Evolutionary conservation across 2,113 vertebrate species (phyloP).

Genomic region (Serinus canaria): DNA sequence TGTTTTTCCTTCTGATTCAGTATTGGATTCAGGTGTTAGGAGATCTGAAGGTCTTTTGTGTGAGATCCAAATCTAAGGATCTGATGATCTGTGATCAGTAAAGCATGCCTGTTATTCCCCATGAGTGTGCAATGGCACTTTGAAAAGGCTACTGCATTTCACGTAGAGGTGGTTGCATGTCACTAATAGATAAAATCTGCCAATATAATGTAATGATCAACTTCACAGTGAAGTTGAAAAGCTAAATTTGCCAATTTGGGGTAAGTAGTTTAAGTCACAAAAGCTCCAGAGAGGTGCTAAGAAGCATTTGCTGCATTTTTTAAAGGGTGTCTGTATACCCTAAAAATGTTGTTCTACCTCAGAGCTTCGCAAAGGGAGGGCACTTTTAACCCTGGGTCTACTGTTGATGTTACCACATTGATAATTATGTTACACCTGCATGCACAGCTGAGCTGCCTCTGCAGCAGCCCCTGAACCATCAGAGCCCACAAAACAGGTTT

Average conservation of each 20-base stretch:
- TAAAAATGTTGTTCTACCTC: neutral
- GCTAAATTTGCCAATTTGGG: neutral
- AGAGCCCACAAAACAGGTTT: neutral
- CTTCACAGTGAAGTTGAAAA: neutral
- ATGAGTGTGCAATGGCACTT: neutral
- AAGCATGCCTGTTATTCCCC: neutral
- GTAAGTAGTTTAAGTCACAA: neutral
- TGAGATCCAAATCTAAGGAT: neutral
- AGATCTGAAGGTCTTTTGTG: neutral
- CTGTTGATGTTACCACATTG: fast-evolving
- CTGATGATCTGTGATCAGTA: neutral
- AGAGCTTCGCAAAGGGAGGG: neutral
- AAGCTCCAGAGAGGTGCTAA: neutral
- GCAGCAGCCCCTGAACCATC: neutral
- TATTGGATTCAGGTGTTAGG: constrained; percentile 22
- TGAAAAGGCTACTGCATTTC: neutral
- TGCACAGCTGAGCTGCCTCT: neutral
- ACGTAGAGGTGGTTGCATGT: neutral
- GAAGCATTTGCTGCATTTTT: neutral
- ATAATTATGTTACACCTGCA: neutral
- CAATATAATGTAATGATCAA: neutral
- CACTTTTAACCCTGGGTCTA: neutral
- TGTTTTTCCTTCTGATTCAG: constrained; percentile 8
- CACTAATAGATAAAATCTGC: neutral
- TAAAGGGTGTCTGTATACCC: neutral